A percentile compares a stretch with the other conserved stretches of the same genome.
Conservation (phyloP, 35 echinoderm and acorn worm species). For the Apostichopus californicus region DNA sequence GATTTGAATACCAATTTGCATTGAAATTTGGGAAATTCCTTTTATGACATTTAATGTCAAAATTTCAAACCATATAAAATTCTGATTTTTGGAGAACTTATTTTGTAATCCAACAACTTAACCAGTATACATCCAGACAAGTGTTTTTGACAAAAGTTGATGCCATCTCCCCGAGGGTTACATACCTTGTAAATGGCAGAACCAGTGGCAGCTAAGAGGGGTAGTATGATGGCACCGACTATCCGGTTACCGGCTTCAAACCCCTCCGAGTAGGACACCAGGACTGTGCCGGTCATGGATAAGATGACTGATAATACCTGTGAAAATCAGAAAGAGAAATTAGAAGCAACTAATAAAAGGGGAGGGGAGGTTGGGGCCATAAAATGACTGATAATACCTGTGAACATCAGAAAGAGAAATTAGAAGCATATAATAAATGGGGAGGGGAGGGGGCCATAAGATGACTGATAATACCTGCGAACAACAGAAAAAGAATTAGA, state of each 20-base stretch:
- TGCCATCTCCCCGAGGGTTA: no score
- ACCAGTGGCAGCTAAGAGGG: slow-evolving; percentile 73
- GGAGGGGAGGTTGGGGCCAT: background rate
- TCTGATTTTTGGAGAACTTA: no score
- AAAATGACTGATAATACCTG: slow-evolving; percentile 70
- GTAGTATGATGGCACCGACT: slow-evolving; percentile 68
- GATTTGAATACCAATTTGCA: no score
- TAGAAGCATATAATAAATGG: background rate
- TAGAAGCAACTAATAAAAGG: background rate
- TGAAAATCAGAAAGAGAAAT: no score
- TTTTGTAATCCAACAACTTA: no score
- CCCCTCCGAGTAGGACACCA: slow-evolving; percentile 82
- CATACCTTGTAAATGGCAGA: slow-evolving; percentile 85
- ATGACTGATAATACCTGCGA: slow-evolving; percentile 69
- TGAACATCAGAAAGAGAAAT: no score
- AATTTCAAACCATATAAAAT: no score
- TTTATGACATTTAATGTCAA: no score
- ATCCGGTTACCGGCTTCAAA: slow-evolving; percentile 51
- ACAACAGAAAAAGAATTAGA: no score
- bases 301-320: slow-evolving; percentile 76
- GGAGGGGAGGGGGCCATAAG: background rate
- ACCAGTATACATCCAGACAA: no score
- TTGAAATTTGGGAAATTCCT: no score
- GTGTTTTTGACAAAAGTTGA: no score
- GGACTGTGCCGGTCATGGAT: slow-evolving; percentile 75